phyloP scores from a whole-genome alignment of 2,113 vertebrate genomes.

The Smithornis capensis region DNA sequence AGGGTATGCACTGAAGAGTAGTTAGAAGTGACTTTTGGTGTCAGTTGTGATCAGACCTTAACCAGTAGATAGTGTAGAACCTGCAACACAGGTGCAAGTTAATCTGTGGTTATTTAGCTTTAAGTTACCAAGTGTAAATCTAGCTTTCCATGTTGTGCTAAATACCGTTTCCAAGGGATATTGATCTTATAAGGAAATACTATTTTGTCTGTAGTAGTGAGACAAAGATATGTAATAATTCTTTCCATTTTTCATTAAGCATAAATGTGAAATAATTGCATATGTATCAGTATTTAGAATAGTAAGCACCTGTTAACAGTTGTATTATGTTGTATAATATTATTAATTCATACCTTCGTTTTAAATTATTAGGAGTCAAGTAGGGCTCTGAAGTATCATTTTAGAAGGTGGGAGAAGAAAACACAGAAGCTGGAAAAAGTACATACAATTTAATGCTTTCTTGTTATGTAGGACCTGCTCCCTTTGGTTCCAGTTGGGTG shows the following conservation, averaged over 20 bases:
- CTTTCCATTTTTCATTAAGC: not conserved
- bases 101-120: not conserved
- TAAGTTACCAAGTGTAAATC: not conserved
- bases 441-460: not conserved
- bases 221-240: not conserved
- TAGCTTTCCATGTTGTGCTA: not conserved
- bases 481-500: conserved; percentile 97
- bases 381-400: not conserved
- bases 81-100: not conserved
- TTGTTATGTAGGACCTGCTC: conserved; percentile 84
- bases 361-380: not conserved
- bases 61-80: not conserved
- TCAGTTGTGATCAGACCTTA: not conserved
- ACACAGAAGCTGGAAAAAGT: not conserved
- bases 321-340: not conserved
- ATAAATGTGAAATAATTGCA: not conserved
- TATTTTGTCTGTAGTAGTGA: not conserved
- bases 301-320: not conserved
- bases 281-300: not conserved
- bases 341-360: not conserved
- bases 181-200: not conserved
- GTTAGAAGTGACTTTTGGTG: not conserved
- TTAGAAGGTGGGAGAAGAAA: not conserved
- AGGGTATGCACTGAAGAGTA: not conserved
- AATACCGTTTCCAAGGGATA: not conserved